These are phyloP conservation scores for Ciconia nigra DNA, from an alignment of 2,797 vertebrate species.

Conservation along the genomic window DNA sequence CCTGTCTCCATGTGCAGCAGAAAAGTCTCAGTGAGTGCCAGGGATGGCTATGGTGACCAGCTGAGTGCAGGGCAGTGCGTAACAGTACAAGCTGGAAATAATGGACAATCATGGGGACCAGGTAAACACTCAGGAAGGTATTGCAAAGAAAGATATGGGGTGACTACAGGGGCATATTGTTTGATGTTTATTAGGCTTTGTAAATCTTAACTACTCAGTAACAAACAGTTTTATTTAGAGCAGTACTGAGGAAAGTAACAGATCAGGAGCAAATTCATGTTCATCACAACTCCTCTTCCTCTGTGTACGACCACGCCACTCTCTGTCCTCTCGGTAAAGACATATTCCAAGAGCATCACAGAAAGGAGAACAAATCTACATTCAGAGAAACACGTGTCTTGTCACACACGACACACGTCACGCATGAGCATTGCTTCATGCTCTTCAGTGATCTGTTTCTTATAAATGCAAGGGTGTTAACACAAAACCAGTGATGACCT, in stretches of 20 bases:
- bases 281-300: not conserved
- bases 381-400: not conserved
- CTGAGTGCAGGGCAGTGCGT: not conserved
- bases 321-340: not conserved
- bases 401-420: not conserved
- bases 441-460: not conserved
- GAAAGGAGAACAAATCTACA: not conserved
- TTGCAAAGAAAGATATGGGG: not conserved
- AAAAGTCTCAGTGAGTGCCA: not conserved
- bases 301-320: not conserved
- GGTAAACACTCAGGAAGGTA: not conserved
- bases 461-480: not conserved
- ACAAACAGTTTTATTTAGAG: not conserved
- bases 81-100: not conserved
- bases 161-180: not conserved
- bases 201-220: not conserved
- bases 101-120: not conserved
- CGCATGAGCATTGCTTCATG: not conserved
- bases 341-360: not conserved
- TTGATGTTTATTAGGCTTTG: not conserved
- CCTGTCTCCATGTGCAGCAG: not conserved
- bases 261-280: not conserved
- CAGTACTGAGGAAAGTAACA: not conserved
- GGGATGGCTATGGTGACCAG: not conserved
- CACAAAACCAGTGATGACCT: not conserved